Evolutionary conservation across 2,888 invertebrate species (phyloP).

Genomic region (Hirtodrosophila trivittata): DNA sequence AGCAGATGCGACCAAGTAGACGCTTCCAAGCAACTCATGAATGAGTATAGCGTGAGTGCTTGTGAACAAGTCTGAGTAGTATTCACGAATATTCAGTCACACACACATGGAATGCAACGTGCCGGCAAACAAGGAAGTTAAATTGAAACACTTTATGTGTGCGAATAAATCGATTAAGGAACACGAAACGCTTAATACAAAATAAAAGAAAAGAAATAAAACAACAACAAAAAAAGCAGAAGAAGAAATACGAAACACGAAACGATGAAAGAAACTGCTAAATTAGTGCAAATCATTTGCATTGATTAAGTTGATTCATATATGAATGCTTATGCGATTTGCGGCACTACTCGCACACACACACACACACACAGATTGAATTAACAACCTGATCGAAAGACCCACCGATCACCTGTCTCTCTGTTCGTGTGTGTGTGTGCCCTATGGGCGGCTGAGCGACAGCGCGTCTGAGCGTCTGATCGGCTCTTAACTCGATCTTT

Average conservation of each 20-base stretch:
- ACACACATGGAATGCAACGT: conserved; percentile 34
- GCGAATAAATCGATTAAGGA: conserved; percentile 11
- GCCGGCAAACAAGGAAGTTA: conserved; percentile 48
- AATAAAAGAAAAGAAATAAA: conserved; percentile 29
- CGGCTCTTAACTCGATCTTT: conserved; percentile 1
- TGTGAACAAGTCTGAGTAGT: background rate
- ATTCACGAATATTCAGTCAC: conserved; percentile 21
- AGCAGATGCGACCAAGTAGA: conserved; percentile 28
- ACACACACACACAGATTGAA: background rate
- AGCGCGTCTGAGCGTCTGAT: background rate
- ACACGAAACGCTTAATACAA: background rate
- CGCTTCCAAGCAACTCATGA: background rate
- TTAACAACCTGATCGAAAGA: background rate
- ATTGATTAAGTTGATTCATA: conserved; percentile 69
- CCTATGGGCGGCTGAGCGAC: background rate
- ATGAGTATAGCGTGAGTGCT: conserved; percentile 7
- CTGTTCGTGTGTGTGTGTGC: no score
- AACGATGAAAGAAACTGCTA: conserved; percentile 48
- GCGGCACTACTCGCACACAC: conserved; percentile 23
- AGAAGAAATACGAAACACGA: conserved; percentile 36
- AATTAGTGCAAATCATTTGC: conserved; percentile 76
- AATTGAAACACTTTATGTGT: conserved; percentile 3
- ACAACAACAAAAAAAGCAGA: conserved; percentile 26
- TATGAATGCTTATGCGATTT: conserved; percentile 58
- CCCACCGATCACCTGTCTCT: background rate